phyloP scores from a whole-genome alignment of 2,113 vertebrate genomes.

The Bucco capensis region DNA sequence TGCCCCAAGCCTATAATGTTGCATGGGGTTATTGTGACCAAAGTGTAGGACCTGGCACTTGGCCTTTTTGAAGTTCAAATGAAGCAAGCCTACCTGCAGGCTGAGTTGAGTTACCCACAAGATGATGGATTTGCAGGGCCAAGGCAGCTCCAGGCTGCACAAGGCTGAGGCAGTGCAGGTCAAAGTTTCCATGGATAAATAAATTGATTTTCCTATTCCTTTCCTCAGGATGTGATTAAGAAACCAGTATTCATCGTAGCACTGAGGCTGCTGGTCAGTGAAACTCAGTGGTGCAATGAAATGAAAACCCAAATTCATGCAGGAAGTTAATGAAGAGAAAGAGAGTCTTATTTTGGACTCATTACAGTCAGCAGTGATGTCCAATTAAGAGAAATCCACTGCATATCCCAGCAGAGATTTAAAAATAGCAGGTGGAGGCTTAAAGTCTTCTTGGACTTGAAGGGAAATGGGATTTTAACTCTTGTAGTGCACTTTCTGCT shows the following conservation, averaged over 20 bases:
- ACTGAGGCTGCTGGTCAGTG: background rate
- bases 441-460: background rate
- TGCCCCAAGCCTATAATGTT: no score
- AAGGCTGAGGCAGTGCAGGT: background rate
- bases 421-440: slow-evolving; percentile 31
- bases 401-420: background rate
- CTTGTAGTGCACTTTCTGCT: background rate
- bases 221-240: slow-evolving; percentile 37
- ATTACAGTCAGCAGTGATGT: slow-evolving; percentile 5
- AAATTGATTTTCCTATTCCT: slow-evolving; percentile 45
- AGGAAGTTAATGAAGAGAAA: slow-evolving; percentile 32
- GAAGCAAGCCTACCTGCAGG: background rate
- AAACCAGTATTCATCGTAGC: slow-evolving; percentile 11
- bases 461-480: background rate
- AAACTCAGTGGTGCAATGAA: slow-evolving; percentile 39
- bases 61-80: no score
- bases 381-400: slow-evolving; percentile 52
- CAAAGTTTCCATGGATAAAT: background rate
- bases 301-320: slow-evolving; percentile 43
- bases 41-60: no score
- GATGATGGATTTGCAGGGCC: background rate
- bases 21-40: no score
- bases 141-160: background rate
- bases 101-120: background rate
- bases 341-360: slow-evolving; percentile 28